A percentile compares a stretch with the other conserved stretches of the same genome.
Evolutionary conservation across 2,888 invertebrate genomes (phyloP).

Genomic region (Chironomus tentans): DNA sequence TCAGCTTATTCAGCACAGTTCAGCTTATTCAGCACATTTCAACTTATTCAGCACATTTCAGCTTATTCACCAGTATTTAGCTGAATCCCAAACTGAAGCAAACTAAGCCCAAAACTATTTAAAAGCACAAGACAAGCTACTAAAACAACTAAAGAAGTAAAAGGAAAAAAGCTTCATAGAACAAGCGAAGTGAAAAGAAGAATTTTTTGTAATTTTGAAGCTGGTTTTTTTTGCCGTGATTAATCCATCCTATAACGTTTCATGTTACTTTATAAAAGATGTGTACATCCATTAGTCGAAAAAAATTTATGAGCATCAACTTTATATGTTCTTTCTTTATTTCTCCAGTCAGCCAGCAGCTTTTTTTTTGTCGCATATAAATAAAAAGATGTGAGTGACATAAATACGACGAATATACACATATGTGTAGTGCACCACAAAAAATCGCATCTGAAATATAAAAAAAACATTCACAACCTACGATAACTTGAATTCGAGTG

Average conservation of each 20-base stretch:
- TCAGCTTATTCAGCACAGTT: too few species aligned
- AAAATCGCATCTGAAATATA: neutral
- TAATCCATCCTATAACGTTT: neutral
- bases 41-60: too few species aligned
- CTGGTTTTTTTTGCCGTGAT: neutral
- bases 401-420: neutral
- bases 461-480: conserved; percentile 24
- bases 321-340: neutral
- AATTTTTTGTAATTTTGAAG: neutral
- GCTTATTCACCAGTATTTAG: too few species aligned
- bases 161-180: neutral
- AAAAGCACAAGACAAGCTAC: too few species aligned
- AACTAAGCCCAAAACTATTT: too few species aligned
- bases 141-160: too few species aligned
- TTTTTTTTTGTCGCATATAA: neutral
- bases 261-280: neutral
- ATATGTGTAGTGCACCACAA: neutral
- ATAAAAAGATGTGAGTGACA: neutral
- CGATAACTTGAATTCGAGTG: conserved; percentile 25
- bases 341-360: too few species aligned
- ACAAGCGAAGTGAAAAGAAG: neutral
- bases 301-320: neutral
- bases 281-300: neutral
- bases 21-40: too few species aligned
- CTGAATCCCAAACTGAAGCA: too few species aligned